A percentile compares a stretch with the other conserved stretches of the same genome.
Evolutionary conservation across 2,113 vertebrate genomes (phyloP).

Genomic region (Hippocampus barbouri): DNA sequence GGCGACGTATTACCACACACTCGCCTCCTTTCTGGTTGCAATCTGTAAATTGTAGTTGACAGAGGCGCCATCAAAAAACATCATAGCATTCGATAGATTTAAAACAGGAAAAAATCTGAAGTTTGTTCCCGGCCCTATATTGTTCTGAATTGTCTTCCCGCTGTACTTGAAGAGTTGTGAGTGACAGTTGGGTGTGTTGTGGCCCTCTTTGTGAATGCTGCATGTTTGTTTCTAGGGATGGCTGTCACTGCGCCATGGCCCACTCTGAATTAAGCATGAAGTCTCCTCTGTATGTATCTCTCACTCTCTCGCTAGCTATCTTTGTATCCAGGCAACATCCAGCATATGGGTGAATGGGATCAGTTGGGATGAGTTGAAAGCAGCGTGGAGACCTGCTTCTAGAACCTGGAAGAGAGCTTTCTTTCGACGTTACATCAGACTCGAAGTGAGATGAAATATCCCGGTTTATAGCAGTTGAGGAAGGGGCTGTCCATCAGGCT

Average conservation of each 20-base stretch:
- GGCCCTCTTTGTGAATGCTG: constrained; percentile 55
- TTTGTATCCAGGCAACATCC: constrained; percentile 31
- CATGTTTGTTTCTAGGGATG: constrained; percentile 57
- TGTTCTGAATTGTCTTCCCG: constrained; percentile 53
- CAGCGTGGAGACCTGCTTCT: constrained; percentile 26
- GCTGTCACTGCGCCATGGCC: constrained; percentile 36
- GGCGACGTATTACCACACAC: constrained; percentile 40
- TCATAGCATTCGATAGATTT: constrained; percentile 16
- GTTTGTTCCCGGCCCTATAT: constrained; percentile 29
- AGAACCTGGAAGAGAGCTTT: constrained; percentile 34
- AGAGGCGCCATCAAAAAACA: constrained; percentile 25
- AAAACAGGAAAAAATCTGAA: constrained; percentile 24
- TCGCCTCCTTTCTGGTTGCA: constrained; percentile 32
- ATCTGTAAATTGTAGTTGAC: constrained; percentile 25
- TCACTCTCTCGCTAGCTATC: constrained; percentile 17
- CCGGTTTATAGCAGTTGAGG: not conserved
- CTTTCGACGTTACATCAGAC: constrained; percentile 4
- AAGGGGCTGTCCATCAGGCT: constrained; percentile 16
- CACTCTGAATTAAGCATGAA: constrained; percentile 59
- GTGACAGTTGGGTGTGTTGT: constrained; percentile 38
- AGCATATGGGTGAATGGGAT: constrained; percentile 44
- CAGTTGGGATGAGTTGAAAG: constrained; percentile 40
- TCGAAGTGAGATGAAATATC: not conserved
- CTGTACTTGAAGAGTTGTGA: constrained; percentile 62
- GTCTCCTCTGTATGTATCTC: constrained; percentile 28